phyloP scores from a whole-genome alignment of 53 echinoderm and acorn worm genomes.

The Luidia sarsii region DNA sequence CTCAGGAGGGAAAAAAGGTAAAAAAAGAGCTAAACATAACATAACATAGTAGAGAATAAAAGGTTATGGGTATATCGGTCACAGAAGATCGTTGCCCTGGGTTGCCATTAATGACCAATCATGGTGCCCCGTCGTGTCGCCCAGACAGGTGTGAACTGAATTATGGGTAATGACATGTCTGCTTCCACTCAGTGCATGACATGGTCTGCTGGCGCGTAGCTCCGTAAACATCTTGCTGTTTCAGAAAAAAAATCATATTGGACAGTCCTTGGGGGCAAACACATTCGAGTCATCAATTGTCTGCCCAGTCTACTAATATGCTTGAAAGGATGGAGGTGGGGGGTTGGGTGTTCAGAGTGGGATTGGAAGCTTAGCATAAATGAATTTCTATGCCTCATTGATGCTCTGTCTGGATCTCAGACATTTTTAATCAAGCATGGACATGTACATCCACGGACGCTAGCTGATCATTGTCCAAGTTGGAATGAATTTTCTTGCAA shows the following conservation, averaged over 20 bases:
- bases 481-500: no score
- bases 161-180: conserved; percentile 48
- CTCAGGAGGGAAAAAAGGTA: no score
- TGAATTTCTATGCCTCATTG: conserved; percentile 13
- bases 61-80: conserved; percentile 50
- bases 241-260: no score
- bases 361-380: not conserved
- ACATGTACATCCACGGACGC: no score
- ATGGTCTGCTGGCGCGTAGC: conserved; percentile 14
- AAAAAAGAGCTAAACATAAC: no score
- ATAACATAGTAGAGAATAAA: not conserved
- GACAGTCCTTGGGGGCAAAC: not conserved
- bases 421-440: no score
- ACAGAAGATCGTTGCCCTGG: conserved; percentile 46
- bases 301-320: conserved; percentile 7
- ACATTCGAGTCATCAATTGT: conserved; percentile 40
- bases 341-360: no score
- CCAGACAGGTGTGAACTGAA: conserved; percentile 52
- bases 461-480: no score
- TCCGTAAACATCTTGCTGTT: not conserved
- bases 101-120: conserved; percentile 54
- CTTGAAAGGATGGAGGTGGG: no score
- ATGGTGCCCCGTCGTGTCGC: conserved; percentile 25
- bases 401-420: no score
- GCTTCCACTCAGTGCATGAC: conserved; percentile 33